Conservation (phyloP, 1,140 invertebrate species). For the Pinna nobilis region DNA sequence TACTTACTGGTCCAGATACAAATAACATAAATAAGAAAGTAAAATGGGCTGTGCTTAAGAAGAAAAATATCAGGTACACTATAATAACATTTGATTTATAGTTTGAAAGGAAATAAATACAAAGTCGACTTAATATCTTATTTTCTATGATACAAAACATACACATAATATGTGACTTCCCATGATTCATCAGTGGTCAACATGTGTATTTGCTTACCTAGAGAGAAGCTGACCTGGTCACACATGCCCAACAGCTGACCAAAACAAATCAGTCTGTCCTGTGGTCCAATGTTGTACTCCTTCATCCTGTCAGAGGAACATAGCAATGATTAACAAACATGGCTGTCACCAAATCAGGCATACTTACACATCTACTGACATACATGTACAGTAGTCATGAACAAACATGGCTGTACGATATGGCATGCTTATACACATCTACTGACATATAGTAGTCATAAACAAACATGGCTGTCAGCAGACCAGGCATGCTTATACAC, state of each 20-base stretch:
- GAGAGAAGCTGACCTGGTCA: constrained; percentile 96
- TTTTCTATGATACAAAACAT: too few relatives aligned
- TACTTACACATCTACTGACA: neutral
- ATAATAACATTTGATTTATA: neutral
- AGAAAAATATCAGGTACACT: neutral
- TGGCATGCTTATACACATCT: too few relatives aligned
- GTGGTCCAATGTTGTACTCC: constrained; percentile 89
- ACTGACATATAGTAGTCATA: too few relatives aligned
- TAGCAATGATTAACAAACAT: neutral
- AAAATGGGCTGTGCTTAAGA: neutral
- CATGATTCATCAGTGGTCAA: too few relatives aligned
- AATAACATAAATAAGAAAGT: too few relatives aligned
- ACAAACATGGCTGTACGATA: too few relatives aligned
- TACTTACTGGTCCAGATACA: too few relatives aligned
- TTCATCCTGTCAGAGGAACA: constrained; percentile 84
- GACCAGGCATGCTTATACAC: too few relatives aligned
- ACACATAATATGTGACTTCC: neutral
- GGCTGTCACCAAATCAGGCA: too few relatives aligned
- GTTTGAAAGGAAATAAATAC: too few relatives aligned
- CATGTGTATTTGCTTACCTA: constrained; percentile 82
- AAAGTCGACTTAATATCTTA: too few relatives aligned
- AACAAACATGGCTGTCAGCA: too few relatives aligned
- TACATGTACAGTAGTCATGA: neutral
- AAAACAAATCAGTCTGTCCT: constrained; percentile 97
- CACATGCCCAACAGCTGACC: constrained; percentile 99